These are phyloP conservation scores for Pyrocephalus nanus DNA, from an alignment of 2,797 vertebrate species.

Conservation along the genomic window DNA sequence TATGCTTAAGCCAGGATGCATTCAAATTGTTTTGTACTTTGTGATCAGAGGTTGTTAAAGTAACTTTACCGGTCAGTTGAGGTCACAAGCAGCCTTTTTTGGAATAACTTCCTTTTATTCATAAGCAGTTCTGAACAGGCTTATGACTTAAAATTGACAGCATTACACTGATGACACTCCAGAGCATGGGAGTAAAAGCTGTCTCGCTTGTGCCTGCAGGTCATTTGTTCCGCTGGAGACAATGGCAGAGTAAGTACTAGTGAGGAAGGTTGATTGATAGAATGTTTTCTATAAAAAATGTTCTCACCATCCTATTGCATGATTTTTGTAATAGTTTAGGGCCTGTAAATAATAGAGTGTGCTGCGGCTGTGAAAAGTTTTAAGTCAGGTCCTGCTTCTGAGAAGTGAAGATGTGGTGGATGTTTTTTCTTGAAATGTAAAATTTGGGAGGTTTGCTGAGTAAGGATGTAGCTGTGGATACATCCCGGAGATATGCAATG, in stretches of 20 bases:
- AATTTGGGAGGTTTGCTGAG: background rate
- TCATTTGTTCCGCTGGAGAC: background rate
- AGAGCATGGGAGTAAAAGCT: background rate
- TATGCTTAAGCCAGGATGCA: background rate
- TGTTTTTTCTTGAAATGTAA: background rate
- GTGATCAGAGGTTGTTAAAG: background rate
- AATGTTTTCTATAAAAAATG: background rate
- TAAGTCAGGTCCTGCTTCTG: background rate
- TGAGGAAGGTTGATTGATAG: background rate
- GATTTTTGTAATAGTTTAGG: background rate
- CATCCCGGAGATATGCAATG: rapidly evolving
- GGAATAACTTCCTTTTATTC: background rate
- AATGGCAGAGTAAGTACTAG: background rate
- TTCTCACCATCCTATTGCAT: background rate
- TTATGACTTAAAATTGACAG: background rate
- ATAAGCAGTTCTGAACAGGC: background rate
- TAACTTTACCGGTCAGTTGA: background rate
- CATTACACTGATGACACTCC: background rate
- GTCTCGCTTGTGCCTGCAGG: background rate
- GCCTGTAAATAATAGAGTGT: background rate
- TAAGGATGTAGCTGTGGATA: background rate
- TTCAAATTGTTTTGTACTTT: background rate
- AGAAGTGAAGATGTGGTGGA: background rate
- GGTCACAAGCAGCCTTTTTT: background rate
- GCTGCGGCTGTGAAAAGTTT: background rate